These are phyloP conservation scores for Brachyrhaphis roseni DNA, from an alignment of 2,797 vertebrate species.

Conservation along the genomic window DNA sequence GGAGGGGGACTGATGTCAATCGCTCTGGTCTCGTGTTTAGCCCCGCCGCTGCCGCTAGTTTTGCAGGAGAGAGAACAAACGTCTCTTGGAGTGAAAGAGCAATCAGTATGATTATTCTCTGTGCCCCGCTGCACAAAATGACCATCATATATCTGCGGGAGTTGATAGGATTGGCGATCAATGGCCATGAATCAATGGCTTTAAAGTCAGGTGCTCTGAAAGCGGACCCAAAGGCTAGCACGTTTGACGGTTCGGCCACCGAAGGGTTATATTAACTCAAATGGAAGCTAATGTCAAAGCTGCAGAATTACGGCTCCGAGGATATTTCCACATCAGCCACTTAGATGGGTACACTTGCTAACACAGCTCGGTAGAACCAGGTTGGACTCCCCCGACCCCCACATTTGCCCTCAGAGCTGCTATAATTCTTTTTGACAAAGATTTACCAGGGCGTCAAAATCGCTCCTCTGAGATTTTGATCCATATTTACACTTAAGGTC, in stretches of 20 bases:
- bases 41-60: conserved; percentile 1
- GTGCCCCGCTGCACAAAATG: conserved; percentile 44
- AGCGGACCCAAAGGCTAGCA: conserved; percentile 10
- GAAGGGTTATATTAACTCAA: conserved; percentile 1
- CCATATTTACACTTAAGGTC: not conserved
- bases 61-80: conserved; percentile 38
- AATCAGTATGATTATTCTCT: conserved; percentile 50
- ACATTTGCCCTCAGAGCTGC: not conserved
- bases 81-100: conserved; percentile 27
- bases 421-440: not conserved
- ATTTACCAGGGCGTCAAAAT: not conserved
- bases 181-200: conserved; percentile 54
- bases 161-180: conserved; percentile 47
- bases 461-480: not conserved
- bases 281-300: conserved; percentile 51
- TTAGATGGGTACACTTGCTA: not conserved
- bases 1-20: conserved; percentile 35
- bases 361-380: not conserved
- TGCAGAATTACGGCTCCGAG: conserved; percentile 54
- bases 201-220: conserved; percentile 44
- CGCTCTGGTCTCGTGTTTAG: conserved; percentile 14
- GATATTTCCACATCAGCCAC: conserved; percentile 24
- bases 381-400: not conserved
- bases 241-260: conserved; percentile 21
- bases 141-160: conserved; percentile 52